phyloP scores from a whole-genome alignment of 2,888 invertebrate genomes.

The Eristalis intricaria region DNA sequence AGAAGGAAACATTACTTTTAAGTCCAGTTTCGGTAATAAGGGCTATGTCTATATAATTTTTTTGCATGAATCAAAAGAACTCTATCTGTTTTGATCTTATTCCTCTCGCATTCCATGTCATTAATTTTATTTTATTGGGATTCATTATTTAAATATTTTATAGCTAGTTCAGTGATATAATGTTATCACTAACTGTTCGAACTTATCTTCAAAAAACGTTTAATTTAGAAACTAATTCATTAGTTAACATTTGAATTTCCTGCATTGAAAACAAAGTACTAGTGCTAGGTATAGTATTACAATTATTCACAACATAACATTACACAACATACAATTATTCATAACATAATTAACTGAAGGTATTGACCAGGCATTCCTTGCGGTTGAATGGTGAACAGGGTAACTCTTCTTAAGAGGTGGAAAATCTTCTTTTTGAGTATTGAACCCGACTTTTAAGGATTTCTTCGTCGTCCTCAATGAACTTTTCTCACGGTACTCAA shows the following conservation, averaged over 20 bases:
- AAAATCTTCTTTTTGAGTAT: too few species aligned
- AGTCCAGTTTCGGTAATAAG: too few species aligned
- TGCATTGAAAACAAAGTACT: conserved; percentile 21
- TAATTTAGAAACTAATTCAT: conserved; percentile 36
- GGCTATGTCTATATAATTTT: conserved; percentile 44
- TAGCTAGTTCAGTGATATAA: conserved; percentile 20
- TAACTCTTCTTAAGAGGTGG: too few species aligned
- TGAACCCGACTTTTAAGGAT: too few species aligned
- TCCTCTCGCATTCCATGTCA: conserved; percentile 32
- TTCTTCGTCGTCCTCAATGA: too few species aligned
- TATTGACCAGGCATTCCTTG: background rate
- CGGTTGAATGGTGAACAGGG: background rate
- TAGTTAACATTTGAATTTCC: conserved; percentile 26
- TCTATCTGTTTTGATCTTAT: conserved; percentile 15
- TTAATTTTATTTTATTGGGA: conserved; percentile 25
- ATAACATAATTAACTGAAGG: too few species aligned
- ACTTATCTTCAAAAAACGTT: conserved; percentile 24
- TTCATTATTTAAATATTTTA: conserved; percentile 21
- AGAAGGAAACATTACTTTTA: too few species aligned
- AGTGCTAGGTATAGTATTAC: background rate
- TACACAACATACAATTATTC: too few species aligned
- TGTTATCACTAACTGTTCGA: conserved; percentile 22
- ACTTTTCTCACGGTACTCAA: too few species aligned
- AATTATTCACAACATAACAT: too few species aligned
- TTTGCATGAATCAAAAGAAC: conserved; percentile 42